Evolutionary conservation across 2,113 vertebrate species (phyloP).

Genomic region (Ceyx cyanopectus): DNA sequence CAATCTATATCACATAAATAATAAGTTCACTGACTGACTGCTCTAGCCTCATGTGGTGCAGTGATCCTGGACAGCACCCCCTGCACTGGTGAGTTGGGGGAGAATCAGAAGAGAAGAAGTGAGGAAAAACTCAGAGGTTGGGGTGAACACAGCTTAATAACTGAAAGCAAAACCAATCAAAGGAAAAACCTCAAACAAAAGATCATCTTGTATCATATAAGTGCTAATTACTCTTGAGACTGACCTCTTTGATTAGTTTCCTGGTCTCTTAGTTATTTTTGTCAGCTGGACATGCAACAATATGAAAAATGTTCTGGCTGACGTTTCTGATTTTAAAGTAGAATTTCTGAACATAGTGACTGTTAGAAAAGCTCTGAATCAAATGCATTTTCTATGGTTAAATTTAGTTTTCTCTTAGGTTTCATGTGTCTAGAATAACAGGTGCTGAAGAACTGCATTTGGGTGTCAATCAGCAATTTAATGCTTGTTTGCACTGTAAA

Average conservation of each 20-base stretch:
- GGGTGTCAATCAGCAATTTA: not conserved
- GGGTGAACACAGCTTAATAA: not conserved
- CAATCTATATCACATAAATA: not conserved
- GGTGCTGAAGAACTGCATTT: not conserved
- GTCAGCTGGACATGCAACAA: not conserved
- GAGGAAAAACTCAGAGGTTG: not conserved
- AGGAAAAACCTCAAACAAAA: not conserved
- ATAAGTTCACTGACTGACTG: not conserved
- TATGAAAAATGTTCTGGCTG: not conserved
- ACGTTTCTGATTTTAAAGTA: not conserved
- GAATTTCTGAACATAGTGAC: not conserved
- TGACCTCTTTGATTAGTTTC: not conserved
- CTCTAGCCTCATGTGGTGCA: not conserved
- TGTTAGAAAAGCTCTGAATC: not conserved
- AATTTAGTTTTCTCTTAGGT: not conserved
- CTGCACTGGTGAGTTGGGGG: not conserved
- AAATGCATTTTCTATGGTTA: not conserved
- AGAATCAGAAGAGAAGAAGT: not conserved
- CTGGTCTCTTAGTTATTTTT: not conserved
- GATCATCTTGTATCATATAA: not conserved
- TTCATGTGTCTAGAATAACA: not conserved
- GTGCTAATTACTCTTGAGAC: not conserved
- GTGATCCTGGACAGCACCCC: not conserved
- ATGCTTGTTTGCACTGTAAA: not conserved
- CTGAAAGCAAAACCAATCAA: not conserved